These are phyloP conservation scores for Lasioglossum pauxillum DNA, from an alignment of 2,888 invertebrate species.

Conservation along the genomic window DNA sequence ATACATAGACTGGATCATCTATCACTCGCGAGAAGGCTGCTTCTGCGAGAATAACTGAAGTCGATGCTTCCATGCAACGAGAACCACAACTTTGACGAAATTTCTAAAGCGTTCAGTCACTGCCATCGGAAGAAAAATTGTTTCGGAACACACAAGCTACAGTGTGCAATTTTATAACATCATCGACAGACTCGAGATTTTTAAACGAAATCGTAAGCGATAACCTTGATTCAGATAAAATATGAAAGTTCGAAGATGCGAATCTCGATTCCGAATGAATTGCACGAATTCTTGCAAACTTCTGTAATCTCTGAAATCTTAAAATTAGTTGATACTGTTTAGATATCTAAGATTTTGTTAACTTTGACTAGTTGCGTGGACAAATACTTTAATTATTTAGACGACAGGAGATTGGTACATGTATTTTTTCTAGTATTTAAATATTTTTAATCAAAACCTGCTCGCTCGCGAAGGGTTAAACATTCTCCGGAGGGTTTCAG, in stretches of 20 bases:
- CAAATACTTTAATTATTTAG: neutral
- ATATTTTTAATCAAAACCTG: neutral
- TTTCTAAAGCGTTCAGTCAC: neutral
- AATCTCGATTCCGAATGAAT: neutral
- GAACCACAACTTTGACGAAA: neutral
- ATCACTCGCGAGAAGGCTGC: constrained; percentile 92
- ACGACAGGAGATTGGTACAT: neutral
- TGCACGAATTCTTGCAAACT: neutral
- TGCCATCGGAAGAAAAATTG: neutral
- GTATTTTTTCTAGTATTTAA: neutral
- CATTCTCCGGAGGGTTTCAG: no score
- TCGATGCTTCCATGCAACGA: neutral
- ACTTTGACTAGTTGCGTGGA: neutral
- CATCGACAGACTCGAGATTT: neutral
- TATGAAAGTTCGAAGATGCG: neutral
- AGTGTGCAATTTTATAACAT: neutral
- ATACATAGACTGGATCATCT: constrained; percentile 92
- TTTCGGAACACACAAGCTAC: neutral
- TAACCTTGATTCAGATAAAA: neutral
- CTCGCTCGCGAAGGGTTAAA: no score
- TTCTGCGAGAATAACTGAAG: constrained; percentile 88
- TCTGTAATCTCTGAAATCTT: neutral
- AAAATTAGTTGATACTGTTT: neutral
- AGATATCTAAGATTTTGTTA: neutral
- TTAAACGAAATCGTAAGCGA: neutral